A percentile compares a stretch with the other conserved stretches of the same genome.
Evolutionary conservation across 2,888 invertebrate genomes (phyloP).

Genomic region (Calameuta idolon): DNA sequence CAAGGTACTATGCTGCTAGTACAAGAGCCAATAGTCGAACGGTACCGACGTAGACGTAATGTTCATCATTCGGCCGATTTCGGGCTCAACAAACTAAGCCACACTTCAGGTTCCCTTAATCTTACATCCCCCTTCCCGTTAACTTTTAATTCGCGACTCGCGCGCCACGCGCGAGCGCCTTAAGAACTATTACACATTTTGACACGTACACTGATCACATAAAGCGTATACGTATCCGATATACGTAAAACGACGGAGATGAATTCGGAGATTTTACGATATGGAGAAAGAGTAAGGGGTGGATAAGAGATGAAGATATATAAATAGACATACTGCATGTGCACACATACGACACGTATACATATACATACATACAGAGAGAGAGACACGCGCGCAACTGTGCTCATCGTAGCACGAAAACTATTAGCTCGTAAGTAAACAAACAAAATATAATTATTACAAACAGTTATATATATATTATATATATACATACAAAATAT

Average conservation of each 20-base stretch:
- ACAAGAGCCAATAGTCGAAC: constrained; percentile 45
- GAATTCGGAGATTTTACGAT: background rate
- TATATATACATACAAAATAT: constrained; percentile 61
- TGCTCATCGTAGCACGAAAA: constrained; percentile 66
- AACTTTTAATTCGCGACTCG: constrained; percentile 5
- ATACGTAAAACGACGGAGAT: background rate
- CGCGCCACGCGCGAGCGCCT: constrained; percentile 1
- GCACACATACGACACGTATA: constrained; percentile 25
- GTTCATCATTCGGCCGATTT: background rate
- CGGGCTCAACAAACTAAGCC: constrained; percentile 51
- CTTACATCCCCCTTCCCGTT: constrained; percentile 9
- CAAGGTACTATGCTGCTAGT: constrained; percentile 52
- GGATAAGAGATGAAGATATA: constrained; percentile 14
- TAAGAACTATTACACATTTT: background rate
- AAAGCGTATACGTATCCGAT: background rate
- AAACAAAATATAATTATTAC: constrained; percentile 67
- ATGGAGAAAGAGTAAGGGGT: constrained; percentile 16
- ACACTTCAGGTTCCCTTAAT: constrained; percentile 12
- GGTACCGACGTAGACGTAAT: background rate
- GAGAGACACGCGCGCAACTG: constrained; percentile 55
- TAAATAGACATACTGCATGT: constrained; percentile 20
- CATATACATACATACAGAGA: constrained; percentile 28
- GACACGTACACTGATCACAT: background rate
- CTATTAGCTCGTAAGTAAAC: constrained; percentile 66
- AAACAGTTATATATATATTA: constrained; percentile 66